A percentile compares a stretch with the other conserved stretches of the same genome.
Evolutionary conservation across 2,113 vertebrate species (phyloP).

Genomic region (Chionodraco myersi): DNA sequence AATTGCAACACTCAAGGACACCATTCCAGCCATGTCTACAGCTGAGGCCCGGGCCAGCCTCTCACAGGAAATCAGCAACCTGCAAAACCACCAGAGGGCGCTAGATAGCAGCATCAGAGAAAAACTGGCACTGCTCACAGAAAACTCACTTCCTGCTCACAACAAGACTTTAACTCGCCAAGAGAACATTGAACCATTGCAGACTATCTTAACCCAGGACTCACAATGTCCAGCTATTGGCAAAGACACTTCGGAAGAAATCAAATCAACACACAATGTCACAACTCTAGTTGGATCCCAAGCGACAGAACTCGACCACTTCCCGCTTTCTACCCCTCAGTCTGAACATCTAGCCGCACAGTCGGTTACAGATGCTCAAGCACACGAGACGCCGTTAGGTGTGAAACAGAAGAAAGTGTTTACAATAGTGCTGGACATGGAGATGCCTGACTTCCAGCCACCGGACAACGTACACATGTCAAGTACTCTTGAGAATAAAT

Average conservation of each 20-base stretch:
- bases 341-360: conserved; percentile 6
- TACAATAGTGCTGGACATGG: conserved; percentile 33
- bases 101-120: conserved; percentile 48
- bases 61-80: conserved; percentile 36
- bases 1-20: conserved; percentile 37
- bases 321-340: background rate
- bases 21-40: background rate
- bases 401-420: conserved; percentile 13
- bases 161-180: background rate
- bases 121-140: background rate
- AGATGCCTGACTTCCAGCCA: background rate
- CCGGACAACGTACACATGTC: background rate
- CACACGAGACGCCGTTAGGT: background rate
- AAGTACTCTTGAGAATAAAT: conserved; percentile 16
- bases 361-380: background rate
- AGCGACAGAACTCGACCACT: background rate
- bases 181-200: background rate
- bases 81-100: conserved; percentile 57
- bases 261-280: background rate
- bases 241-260: background rate
- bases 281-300: conserved; percentile 1
- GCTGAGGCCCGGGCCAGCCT: conserved; percentile 39
- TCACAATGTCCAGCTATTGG: background rate
- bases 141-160: background rate
- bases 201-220: background rate